Conservation (phyloP, 2,888 invertebrate genomes). For the Iphiclides podalirius region DNA sequence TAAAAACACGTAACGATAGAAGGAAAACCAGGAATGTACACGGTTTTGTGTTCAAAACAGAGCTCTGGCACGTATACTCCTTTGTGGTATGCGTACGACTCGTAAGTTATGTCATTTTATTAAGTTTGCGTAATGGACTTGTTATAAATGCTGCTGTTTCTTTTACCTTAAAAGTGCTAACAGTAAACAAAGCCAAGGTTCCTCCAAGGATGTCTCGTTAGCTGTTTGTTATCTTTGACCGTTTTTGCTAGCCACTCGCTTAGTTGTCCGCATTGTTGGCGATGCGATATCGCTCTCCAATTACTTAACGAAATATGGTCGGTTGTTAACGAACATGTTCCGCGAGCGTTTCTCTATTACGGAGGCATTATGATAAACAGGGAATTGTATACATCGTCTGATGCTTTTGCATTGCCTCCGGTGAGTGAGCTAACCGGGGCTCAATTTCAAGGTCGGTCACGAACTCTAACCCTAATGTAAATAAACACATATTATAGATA, state of each 20-base stretch:
- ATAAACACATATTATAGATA: too few relatives aligned
- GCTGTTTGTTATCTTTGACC: slow-evolving; percentile 35
- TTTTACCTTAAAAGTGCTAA: slow-evolving; percentile 50
- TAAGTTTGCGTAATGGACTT: slow-evolving; percentile 54
- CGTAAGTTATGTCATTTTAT: slow-evolving; percentile 39
- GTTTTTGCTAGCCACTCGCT: slow-evolving; percentile 41
- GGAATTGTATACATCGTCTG: too few relatives aligned
- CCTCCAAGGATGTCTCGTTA: slow-evolving; percentile 43
- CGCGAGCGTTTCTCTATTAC: slow-evolving; percentile 12
- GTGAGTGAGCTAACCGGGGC: too few relatives aligned
- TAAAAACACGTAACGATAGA: background rate
- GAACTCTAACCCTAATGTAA: too few relatives aligned
- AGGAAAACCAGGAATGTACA: background rate
- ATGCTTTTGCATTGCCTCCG: too few relatives aligned
- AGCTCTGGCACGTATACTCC: too few relatives aligned
- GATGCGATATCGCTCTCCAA: slow-evolving; percentile 1
- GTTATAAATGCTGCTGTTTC: slow-evolving; percentile 36
- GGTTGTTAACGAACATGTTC: slow-evolving; percentile 24
- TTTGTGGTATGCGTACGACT: too few relatives aligned
- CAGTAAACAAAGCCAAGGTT: slow-evolving; percentile 55
- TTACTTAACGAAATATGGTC: slow-evolving; percentile 12
- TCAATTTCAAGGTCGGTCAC: too few relatives aligned
- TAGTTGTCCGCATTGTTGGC: slow-evolving; percentile 36
- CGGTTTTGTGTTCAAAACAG: background rate
- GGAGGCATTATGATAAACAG: too few relatives aligned